A percentile compares a stretch with the other conserved stretches of the same genome.
phyloP scores from a whole-genome alignment of 2,113 vertebrate species.

The Alexandromys fortis region DNA sequence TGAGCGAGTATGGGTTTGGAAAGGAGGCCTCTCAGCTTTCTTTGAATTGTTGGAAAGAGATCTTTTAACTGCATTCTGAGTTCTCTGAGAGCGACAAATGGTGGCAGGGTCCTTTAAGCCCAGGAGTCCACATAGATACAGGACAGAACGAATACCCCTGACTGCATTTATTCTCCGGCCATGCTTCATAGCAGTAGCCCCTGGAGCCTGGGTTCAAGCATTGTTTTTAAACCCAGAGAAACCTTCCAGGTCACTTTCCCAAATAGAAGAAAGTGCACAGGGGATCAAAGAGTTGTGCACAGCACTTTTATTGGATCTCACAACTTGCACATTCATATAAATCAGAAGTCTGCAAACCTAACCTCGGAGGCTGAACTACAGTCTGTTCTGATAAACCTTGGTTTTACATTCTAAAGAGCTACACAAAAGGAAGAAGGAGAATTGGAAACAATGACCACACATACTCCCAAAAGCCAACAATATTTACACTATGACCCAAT shows the following conservation, averaged over 20 bases:
- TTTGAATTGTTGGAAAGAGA: not conserved
- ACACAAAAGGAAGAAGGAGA: not conserved
- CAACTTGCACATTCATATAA: not conserved
- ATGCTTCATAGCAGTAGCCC: not conserved
- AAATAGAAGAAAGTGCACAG: not conserved
- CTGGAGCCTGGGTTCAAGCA: not conserved
- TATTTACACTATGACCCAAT: not conserved
- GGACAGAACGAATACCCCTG: too few species aligned
- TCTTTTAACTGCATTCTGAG: not conserved
- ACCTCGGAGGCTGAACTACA: not conserved
- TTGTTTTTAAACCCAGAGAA: not conserved
- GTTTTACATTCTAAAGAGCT: slow-evolving; percentile 38
- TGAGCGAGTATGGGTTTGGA: not conserved
- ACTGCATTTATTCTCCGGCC: not conserved
- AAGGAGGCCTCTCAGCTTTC: not conserved
- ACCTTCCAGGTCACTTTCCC: not conserved
- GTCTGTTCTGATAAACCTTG: not conserved
- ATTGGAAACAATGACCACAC: not conserved
- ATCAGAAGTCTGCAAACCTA: not conserved
- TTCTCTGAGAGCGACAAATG: slow-evolving; percentile 32
- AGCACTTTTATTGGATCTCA: slow-evolving; percentile 38
- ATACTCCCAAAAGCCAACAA: not conserved
- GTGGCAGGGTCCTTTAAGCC: not conserved
- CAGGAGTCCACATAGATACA: not conserved
- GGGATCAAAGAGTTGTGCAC: not conserved